These are phyloP conservation scores for Atherinosoma microstoma DNA, from an alignment of 2,797 vertebrate species.

Conservation along the genomic window DNA sequence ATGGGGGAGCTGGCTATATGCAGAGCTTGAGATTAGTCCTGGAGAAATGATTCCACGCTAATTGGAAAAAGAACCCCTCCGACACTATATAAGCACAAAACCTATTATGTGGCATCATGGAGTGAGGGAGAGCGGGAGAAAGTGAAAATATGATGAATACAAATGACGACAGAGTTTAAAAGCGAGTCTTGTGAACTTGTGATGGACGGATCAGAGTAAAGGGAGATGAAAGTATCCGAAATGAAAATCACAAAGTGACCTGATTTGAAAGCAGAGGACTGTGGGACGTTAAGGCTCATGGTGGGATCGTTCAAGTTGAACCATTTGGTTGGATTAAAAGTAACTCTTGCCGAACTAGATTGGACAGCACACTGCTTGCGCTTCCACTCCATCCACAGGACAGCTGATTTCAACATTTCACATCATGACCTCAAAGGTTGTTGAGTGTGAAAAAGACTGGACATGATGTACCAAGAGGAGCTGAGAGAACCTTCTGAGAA, in stretches of 20 bases:
- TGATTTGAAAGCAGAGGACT: slow-evolving; percentile 41
- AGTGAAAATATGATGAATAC: slow-evolving; percentile 72
- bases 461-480: slow-evolving; percentile 51
- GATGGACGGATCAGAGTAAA: slow-evolving; percentile 61
- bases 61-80: slow-evolving; percentile 78
- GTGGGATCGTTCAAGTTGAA: slow-evolving; percentile 36
- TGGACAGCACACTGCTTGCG: slow-evolving; percentile 28
- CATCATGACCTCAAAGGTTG: slow-evolving; percentile 48
- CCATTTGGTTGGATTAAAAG: slow-evolving; percentile 57
- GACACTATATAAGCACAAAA: slow-evolving; percentile 68
- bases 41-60: slow-evolving; percentile 76
- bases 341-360: slow-evolving; percentile 20
- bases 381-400: slow-evolving; percentile 34
- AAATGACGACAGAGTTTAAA: slow-evolving; percentile 64
- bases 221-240: slow-evolving; percentile 50
- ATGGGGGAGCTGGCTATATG: slow-evolving; percentile 62
- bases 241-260: slow-evolving; percentile 45
- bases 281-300: slow-evolving; percentile 5
- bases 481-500: slow-evolving; percentile 38
- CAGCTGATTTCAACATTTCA: slow-evolving; percentile 53
- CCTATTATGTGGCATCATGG: slow-evolving; percentile 67
- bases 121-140: slow-evolving; percentile 52
- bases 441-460: slow-evolving; percentile 42
- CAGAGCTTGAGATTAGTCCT: slow-evolving; percentile 69
- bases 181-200: slow-evolving; percentile 58